Percentiles rank a stretch among this genome's conserved stretches.
Conservation (phyloP, 37 sponge, comb jelly and placozoan species). For the Eunapius fragilis region DNA sequence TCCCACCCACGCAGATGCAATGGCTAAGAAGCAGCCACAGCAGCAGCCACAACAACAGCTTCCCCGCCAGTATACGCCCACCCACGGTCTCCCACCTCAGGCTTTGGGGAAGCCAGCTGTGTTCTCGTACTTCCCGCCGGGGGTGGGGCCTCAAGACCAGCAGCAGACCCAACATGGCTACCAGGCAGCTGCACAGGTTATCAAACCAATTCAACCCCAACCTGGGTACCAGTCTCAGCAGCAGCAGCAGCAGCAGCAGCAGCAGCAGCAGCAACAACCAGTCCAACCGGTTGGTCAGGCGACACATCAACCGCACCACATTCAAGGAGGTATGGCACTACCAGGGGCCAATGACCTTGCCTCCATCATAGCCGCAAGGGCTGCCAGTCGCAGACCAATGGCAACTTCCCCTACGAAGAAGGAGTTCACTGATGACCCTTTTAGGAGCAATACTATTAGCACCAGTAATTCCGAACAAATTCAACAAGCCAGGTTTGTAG, state of each 20-base stretch:
- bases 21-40: conserved; percentile 38
- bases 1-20: conserved; percentile 27
- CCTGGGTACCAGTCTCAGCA: not conserved
- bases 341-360: conserved; percentile 48
- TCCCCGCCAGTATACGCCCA: not conserved
- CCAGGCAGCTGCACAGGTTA: not conserved
- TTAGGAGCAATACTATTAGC: conserved; percentile 17
- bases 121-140: not conserved
- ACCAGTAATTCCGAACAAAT: not conserved
- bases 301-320: not conserved
- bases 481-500: conserved; percentile 4
- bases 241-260: conserved; percentile 13
- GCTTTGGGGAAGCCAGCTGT: not conserved
- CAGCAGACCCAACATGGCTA: not conserved
- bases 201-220: not conserved
- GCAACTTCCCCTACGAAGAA: conserved; percentile 54
- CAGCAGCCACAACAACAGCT: conserved; percentile 20
- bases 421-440: conserved; percentile 14
- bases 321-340: conserved; percentile 11
- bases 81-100: not conserved
- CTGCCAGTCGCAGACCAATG: conserved; percentile 68
- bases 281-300: not conserved
- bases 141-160: not conserved
- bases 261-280: not conserved
- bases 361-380: conserved; percentile 64